phyloP scores from a whole-genome alignment of 1,140 invertebrate genomes.

The Saccostrea cuccullata region DNA sequence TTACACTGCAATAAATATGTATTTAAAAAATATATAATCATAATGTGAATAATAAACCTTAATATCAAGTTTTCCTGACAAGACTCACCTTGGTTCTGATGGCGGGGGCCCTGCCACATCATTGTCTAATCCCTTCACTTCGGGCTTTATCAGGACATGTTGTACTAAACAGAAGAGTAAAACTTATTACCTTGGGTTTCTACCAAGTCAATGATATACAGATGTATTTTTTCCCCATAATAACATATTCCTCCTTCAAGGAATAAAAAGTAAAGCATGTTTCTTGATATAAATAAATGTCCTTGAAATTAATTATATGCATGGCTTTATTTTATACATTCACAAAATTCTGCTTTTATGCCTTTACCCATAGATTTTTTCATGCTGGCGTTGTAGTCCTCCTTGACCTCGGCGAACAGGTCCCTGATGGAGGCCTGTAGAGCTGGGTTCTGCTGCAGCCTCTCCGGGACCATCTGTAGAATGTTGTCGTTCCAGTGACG shows the following conservation, averaged over 20 bases:
- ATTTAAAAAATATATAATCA: not conserved
- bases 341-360: no score
- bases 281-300: no score
- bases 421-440: slow-evolving; percentile 69
- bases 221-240: no score
- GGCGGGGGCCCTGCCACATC: slow-evolving; percentile 74
- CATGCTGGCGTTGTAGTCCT: slow-evolving; percentile 76
- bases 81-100: slow-evolving; percentile 72
- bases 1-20: not conserved
- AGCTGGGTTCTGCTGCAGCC: slow-evolving; percentile 63
- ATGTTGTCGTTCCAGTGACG: slow-evolving; percentile 76
- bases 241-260: not conserved
- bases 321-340: no score
- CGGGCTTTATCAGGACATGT: slow-evolving; percentile 75
- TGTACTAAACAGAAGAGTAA: slow-evolving; percentile 70
- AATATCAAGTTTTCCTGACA: not conserved
- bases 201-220: no score
- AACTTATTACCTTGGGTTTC: not conserved
- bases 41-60: not conserved
- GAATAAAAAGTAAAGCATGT: no score
- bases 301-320: no score
- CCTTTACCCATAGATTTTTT: slow-evolving; percentile 77
- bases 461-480: slow-evolving; percentile 72
- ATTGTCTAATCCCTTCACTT: slow-evolving; percentile 75
- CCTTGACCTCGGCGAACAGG: slow-evolving; percentile 74